These are phyloP conservation scores for Orestias chungarensis DNA, from an alignment of 2,797 vertebrate genomes.

Conservation along the genomic window DNA sequence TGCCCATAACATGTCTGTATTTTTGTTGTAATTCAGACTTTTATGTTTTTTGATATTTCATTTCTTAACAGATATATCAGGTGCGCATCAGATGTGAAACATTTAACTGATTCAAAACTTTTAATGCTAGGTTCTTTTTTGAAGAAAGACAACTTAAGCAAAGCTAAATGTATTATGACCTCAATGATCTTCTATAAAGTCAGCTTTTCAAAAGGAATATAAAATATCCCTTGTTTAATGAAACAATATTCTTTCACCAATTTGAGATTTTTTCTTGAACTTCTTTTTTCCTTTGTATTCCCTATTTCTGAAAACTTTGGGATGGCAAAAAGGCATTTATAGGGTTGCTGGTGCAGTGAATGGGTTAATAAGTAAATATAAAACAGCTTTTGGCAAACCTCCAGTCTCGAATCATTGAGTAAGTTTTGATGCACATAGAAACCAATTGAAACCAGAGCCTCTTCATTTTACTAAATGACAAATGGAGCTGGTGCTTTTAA, in stretches of 20 bases:
- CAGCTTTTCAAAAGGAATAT: neutral
- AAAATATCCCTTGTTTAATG: neutral
- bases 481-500: slow-evolving; percentile 10
- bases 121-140: no score
- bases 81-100: neutral
- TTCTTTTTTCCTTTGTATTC: slow-evolving; percentile 26
- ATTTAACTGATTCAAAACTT: no score
- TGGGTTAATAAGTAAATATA: slow-evolving; percentile 64
- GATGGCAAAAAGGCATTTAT: slow-evolving; percentile 41
- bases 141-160: neutral
- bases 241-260: neutral
- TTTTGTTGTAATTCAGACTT: neutral
- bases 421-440: slow-evolving; percentile 19
- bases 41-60: neutral
- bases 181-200: neutral
- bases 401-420: slow-evolving; percentile 37
- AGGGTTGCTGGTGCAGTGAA: slow-evolving; percentile 40
- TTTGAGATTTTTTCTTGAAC: slow-evolving; percentile 32
- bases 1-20: neutral
- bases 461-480: slow-evolving; percentile 10
- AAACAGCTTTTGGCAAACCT: slow-evolving; percentile 56
- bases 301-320: slow-evolving; percentile 32
- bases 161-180: neutral
- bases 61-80: neutral
- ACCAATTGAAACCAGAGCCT: slow-evolving; percentile 10